Evolutionary conservation across 2,113 vertebrate species (phyloP), one percentile per base, ranked within the genome.

Genomic region (Grantiella picta): DNA sequence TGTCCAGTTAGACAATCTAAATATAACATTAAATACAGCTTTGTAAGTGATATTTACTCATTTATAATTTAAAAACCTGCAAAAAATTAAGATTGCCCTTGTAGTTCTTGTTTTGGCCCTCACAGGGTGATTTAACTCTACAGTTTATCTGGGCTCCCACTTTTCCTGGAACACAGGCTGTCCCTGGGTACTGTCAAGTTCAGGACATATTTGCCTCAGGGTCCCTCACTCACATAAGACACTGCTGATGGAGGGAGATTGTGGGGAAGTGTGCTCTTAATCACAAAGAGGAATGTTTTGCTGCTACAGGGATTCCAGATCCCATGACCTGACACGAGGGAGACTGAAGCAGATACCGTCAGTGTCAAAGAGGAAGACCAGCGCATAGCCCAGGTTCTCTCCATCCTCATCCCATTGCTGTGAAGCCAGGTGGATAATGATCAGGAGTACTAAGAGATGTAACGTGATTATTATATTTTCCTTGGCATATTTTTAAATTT

Each of bases 211-310:
- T 35, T 79, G 47, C 38, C 38, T 38, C 52, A 69, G 24, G 9
- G 22, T 44, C 36, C 21, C 31, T 59, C 1, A 1, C n/a, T 44
- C 52, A 53, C 28, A 24, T 0, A 28, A 15, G 60, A 66, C 16
- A 63, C 47, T 35, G 27, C 28, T 83, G 52, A 59, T 45, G 20
- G 35, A 80, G 20, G 13, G 22, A 77, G 38, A 15, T 5, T 31
- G 59, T 31, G 20, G 19, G 19, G 13, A 45, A 36, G 11, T 10
- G 4, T 29, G 40, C 24, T 84, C 7, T 11, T 49, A 12, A 65
- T 35, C 31, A 50, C 28, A 53, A 42, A 60, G 36, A 10, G 23
- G 35, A 69, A 69, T 7, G 5, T 49, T 56, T 70, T 66, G 21
- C 24, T 79, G 29, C 52, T 57, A 4, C 27, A 60, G 23, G 18